Conservation (phyloP, 2,888 invertebrate genomes). For the Hyles lineata region DNA sequence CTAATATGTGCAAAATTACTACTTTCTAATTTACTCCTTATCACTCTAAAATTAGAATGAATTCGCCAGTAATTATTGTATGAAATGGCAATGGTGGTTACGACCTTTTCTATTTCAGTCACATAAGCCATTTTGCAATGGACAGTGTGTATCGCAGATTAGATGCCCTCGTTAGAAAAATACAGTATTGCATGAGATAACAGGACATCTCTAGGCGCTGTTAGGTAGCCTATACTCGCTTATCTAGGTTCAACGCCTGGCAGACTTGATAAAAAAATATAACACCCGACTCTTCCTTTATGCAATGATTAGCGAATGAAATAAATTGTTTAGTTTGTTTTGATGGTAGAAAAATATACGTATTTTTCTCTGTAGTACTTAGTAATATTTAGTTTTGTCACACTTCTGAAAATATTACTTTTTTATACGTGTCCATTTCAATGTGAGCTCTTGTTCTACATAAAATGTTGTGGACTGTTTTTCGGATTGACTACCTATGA, state of each 20-base stretch:
- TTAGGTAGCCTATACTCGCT: constrained; percentile 20
- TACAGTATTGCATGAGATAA: constrained; percentile 1
- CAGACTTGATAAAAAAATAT: constrained; percentile 32
- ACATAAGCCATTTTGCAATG: constrained; percentile 15
- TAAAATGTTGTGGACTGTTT: too few relatives aligned
- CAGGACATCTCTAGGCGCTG: constrained; percentile 16
- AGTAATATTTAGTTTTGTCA: too few relatives aligned
- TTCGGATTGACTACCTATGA: too few relatives aligned
- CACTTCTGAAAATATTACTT: too few relatives aligned
- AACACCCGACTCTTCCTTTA: constrained; percentile 28
- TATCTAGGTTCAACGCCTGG: constrained; percentile 34
- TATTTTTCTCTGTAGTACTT: too few relatives aligned
- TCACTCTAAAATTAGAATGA: background rate
- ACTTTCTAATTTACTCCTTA: background rate
- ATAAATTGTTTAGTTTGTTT: background rate
- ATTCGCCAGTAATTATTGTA: background rate
- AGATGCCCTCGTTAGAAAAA: constrained; percentile 26
- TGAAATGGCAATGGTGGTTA: too few relatives aligned
- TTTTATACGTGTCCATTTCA: too few relatives aligned
- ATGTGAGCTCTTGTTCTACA: too few relatives aligned
- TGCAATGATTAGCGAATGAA: constrained; percentile 24
- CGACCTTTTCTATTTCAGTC: background rate
- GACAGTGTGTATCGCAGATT: constrained; percentile 8
- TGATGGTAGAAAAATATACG: background rate
- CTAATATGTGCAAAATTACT: background rate